Evolutionary conservation across 2,797 vertebrate species (phyloP).

Genomic region (Thunnus albacares): DNA sequence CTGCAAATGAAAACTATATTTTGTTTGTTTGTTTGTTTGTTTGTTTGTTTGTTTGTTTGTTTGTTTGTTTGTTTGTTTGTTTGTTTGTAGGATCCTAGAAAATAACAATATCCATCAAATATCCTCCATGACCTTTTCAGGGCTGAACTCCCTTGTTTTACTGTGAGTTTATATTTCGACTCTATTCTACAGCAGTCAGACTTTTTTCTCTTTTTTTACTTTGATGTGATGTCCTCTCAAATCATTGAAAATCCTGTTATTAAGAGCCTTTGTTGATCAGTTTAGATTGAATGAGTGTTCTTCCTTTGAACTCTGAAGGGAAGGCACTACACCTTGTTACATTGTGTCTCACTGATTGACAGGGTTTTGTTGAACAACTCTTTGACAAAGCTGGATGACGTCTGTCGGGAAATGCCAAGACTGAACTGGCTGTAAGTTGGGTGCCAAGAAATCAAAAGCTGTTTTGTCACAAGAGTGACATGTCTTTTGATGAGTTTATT

Average conservation of each 20-base stretch:
- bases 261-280: slow-evolving; percentile 7
- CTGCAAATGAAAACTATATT: slow-evolving; percentile 15
- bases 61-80: slow-evolving; percentile 14
- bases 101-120: slow-evolving; percentile 93
- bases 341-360: slow-evolving; percentile 54
- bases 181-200: background rate
- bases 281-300: slow-evolving; percentile 8
- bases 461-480: slow-evolving; percentile 5
- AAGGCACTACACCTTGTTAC: background rate
- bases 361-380: slow-evolving; percentile 95
- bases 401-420: slow-evolving; percentile 93
- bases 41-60: slow-evolving; percentile 72
- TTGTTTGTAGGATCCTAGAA: slow-evolving; percentile 91
- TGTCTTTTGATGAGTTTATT: slow-evolving; percentile 25
- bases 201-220: background rate
- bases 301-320: slow-evolving; percentile 1
- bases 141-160: slow-evolving; percentile 94
- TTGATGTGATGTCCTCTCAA: slow-evolving; percentile 13
- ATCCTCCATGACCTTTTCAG: slow-evolving; percentile 91
- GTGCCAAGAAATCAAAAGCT: slow-evolving; percentile 42
- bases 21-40: background rate
- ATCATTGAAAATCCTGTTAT: background rate
- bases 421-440: slow-evolving; percentile 95
- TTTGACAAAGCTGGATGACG: slow-evolving; percentile 89
- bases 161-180: slow-evolving; percentile 88